Evolutionary conservation across 2,113 vertebrate species (phyloP).

Genomic region (Cathartes aura): DNA sequence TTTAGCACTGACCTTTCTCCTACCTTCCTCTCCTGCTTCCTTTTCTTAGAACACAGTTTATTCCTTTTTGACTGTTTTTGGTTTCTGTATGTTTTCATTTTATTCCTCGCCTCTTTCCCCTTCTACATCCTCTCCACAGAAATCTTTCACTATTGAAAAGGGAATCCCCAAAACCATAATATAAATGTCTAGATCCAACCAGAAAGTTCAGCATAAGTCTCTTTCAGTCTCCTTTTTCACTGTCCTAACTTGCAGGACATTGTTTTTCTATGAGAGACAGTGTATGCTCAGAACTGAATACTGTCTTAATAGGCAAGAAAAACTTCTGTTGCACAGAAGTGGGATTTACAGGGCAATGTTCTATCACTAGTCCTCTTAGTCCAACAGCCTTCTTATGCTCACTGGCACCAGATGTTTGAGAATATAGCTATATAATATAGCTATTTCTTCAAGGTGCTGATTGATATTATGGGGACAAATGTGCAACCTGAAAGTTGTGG

Average conservation of each 20-base stretch:
- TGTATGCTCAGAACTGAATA: neutral
- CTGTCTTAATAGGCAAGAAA: neutral
- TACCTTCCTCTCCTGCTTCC: neutral
- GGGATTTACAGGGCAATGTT: neutral
- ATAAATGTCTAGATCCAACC: neutral
- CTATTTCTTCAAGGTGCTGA: neutral
- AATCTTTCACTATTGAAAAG: neutral
- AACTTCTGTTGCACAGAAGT: neutral
- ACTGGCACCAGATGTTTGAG: neutral
- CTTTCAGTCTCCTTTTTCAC: neutral
- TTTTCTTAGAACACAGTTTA: neutral
- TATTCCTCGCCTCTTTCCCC: neutral
- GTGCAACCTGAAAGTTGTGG: neutral
- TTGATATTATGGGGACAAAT: neutral
- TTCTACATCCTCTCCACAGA: neutral
- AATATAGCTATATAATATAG: too few relatives aligned
- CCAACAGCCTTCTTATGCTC: neutral
- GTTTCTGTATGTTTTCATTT: neutral
- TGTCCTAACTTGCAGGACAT: neutral
- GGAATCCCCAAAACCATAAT: neutral
- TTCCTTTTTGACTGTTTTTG: neutral
- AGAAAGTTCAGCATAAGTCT: neutral
- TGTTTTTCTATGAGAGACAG: neutral
- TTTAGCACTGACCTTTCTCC: neutral
- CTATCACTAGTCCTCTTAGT: neutral